phyloP scores from a whole-genome alignment of 2,888 invertebrate species.

The Lamellibrachia satsuma region DNA sequence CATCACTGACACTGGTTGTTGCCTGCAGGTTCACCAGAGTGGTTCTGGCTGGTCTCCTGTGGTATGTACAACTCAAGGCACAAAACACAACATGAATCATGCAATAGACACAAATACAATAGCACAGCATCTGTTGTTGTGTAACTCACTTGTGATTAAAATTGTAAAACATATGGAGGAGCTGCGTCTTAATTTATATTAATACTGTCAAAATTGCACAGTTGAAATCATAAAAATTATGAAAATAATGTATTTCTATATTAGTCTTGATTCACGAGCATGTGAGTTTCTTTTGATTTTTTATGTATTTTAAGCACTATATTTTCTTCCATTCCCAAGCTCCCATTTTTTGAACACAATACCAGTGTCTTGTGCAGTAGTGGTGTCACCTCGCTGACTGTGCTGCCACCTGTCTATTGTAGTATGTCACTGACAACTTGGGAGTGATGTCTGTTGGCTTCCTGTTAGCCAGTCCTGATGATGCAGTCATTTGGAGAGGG shows the following conservation, averaged over 20 bases:
- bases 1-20: slow-evolving; percentile 23
- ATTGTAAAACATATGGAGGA: too few species aligned
- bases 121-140: neutral
- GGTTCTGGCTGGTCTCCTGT: slow-evolving; percentile 97
- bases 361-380: neutral
- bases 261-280: neutral
- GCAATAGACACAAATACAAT: neutral
- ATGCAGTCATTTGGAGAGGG: slow-evolving; percentile 99
- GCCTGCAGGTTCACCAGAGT: slow-evolving; percentile 82
- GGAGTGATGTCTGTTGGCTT: slow-evolving; percentile 94
- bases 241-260: neutral
- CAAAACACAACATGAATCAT: neutral
- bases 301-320: neutral
- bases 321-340: neutral
- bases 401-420: slow-evolving; percentile 35
- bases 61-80: slow-evolving; percentile 69
- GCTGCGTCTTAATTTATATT: neutral
- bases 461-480: slow-evolving; percentile 77
- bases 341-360: too few species aligned
- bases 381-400: neutral
- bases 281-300: neutral
- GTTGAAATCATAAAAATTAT: neutral
- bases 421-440: slow-evolving; percentile 89
- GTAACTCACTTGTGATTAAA: neutral
- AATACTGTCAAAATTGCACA: neutral